Evolutionary conservation across 1,140 invertebrate species (phyloP), one percentile per base, ranked within the genome.

Genomic region (Adelges cooleyi): DNA sequence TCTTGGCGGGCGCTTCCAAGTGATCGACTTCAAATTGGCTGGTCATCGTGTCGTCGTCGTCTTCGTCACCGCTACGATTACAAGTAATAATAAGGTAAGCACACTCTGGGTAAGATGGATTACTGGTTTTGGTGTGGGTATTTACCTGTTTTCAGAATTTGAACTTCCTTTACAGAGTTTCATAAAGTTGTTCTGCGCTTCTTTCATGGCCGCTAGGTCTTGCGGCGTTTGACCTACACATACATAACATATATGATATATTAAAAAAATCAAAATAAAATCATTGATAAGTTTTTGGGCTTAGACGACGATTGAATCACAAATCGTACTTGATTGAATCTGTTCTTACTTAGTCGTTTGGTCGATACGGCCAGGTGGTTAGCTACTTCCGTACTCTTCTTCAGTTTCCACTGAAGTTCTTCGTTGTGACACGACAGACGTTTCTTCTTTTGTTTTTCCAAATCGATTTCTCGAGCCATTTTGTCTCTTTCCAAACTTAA

Each of bases 371-470:
- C 74, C 68, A 81, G 68, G 48, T 74, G 77, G 65, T 73, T 80
- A 15, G 80, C 76, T 9, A 86, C 80, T 71, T 86, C 82, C 33
- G 82, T 84, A 71, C 86, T 88, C 69, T 88, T 85, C 70, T 86
- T 80, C 52, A 94, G 78, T 73, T 86, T 86, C 81, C 88, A 94
- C 70, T 86, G 80, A 2, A 94, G 77, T 75, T 92, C 87, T 76
- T 95, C 92, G 72, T 92, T 92, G 70, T 88, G 82, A 70, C 86
- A 84, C 0, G 82, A 82, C 4, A 92, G 73, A 11, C 87, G 77
- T 56, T 87, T 84, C 66, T 87, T 88, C 51, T 88, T 86, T 69
- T 86, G 86, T 0, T 78, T 77, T 71, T 92, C 84, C 23, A 86
- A 79, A 33, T 84, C 83, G 40, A 83, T 80, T 1, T 79, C 81